Conservation (phyloP, 2,797 vertebrate genomes). For the Siniperca obscura region DNA sequence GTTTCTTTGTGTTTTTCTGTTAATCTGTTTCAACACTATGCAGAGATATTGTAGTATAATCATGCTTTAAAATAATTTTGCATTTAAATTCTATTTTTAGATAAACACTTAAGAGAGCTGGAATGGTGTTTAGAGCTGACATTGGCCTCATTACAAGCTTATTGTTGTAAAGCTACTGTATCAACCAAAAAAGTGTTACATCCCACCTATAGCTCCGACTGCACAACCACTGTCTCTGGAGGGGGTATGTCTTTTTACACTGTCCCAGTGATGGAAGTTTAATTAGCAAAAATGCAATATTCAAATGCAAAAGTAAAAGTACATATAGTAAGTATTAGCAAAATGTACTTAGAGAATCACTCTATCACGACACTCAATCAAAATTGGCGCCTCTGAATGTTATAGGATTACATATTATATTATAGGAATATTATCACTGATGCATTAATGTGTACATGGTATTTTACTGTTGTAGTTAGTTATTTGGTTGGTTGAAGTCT, state of each 20-base stretch:
- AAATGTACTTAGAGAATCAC: background rate
- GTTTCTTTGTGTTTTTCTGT: background rate
- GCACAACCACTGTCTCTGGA: background rate
- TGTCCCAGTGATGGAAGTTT: background rate
- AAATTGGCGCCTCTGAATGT: background rate
- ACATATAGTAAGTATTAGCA: background rate
- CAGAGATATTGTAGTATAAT: background rate
- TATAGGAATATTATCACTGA: background rate
- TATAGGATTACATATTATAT: background rate
- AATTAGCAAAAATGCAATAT: background rate
- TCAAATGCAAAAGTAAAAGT: background rate
- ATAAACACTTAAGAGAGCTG: background rate
- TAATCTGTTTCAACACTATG: background rate
- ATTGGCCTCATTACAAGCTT: background rate
- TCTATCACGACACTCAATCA: background rate
- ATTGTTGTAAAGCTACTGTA: background rate
- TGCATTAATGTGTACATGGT: background rate
- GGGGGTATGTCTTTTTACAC: background rate
- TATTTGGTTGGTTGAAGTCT: background rate
- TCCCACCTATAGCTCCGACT: background rate
- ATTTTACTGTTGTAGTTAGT: background rate
- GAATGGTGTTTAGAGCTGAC: background rate
- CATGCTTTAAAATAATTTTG: background rate
- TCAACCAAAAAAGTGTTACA: background rate
- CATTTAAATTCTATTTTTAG: conserved; percentile 5